phyloP scores from a whole-genome alignment of 2,888 invertebrate genomes.

The Melanotus villosus region DNA sequence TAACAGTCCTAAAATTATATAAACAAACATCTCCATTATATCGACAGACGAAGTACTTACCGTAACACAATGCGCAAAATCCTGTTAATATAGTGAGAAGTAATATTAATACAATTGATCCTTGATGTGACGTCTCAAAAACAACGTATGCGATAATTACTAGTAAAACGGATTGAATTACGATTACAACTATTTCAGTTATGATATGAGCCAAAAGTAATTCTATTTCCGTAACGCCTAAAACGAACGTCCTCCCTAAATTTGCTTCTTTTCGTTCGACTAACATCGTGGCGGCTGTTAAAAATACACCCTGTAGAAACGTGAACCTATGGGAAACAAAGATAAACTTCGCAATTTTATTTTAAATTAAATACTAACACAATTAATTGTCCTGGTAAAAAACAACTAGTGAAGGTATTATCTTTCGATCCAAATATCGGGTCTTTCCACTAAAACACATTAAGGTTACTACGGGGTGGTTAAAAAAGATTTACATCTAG shows the following conservation, averaged over 20 bases:
- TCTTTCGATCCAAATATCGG: not conserved
- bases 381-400: not conserved
- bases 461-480: too few species aligned
- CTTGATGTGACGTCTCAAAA: slow-evolving; percentile 84
- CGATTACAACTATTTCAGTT: slow-evolving; percentile 89
- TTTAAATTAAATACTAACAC: not conserved
- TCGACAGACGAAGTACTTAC: slow-evolving; percentile 69
- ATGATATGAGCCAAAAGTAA: slow-evolving; percentile 89
- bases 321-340: too few species aligned
- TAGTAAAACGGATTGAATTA: too few species aligned
- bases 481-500: too few species aligned
- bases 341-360: too few species aligned
- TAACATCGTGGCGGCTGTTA: too few species aligned
- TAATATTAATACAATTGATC: slow-evolving; percentile 82
- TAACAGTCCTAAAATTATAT: too few species aligned
- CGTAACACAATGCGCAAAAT: slow-evolving; percentile 94
- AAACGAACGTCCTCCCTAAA: slow-evolving; percentile 89
- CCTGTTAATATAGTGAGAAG: slow-evolving; percentile 85
- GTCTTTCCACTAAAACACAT: not conserved
- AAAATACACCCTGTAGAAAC: too few species aligned
- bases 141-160: too few species aligned
- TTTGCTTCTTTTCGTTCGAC: slow-evolving; percentile 92
- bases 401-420: not conserved
- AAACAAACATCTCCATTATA: too few species aligned
- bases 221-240: slow-evolving; percentile 86